Conservation (phyloP, 2,113 vertebrate genomes). For the Petrocephalus zakoni region DNA sequence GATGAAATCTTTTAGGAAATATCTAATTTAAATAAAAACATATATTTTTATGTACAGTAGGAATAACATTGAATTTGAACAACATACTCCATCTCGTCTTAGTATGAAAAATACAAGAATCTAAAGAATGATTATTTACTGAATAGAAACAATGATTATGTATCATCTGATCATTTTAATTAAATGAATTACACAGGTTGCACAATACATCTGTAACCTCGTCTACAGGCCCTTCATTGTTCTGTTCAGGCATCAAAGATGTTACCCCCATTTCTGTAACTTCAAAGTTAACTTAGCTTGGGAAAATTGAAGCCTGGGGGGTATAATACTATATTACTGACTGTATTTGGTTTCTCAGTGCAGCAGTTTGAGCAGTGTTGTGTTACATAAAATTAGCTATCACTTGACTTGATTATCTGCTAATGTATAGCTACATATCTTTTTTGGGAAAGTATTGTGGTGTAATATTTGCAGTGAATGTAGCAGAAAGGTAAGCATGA, state of each 20-base stretch:
- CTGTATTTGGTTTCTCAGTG: slow-evolving; percentile 3
- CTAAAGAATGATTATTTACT: background rate
- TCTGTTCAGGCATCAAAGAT: background rate
- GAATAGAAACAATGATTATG: background rate
- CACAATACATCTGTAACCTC: background rate
- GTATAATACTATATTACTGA: background rate
- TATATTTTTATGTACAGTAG: background rate
- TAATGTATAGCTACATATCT: background rate
- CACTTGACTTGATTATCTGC: background rate
- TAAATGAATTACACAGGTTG: background rate
- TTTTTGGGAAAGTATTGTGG: background rate
- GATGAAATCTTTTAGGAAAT: background rate
- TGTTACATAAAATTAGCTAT: background rate
- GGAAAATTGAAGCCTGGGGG: background rate
- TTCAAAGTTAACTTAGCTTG: slow-evolving; percentile 7
- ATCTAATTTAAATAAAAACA: background rate
- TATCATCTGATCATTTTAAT: background rate
- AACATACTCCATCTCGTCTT: background rate
- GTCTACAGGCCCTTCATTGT: background rate
- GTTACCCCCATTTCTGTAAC: background rate
- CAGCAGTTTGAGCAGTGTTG: background rate
- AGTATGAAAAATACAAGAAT: background rate
- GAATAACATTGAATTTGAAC: background rate
- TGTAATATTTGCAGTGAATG: background rate
- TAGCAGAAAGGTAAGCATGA: background rate